A percentile compares a stretch with the other conserved stretches of the same genome.
Conservation (phyloP, 2,888 invertebrate species). For the Nowickia ferox region DNA sequence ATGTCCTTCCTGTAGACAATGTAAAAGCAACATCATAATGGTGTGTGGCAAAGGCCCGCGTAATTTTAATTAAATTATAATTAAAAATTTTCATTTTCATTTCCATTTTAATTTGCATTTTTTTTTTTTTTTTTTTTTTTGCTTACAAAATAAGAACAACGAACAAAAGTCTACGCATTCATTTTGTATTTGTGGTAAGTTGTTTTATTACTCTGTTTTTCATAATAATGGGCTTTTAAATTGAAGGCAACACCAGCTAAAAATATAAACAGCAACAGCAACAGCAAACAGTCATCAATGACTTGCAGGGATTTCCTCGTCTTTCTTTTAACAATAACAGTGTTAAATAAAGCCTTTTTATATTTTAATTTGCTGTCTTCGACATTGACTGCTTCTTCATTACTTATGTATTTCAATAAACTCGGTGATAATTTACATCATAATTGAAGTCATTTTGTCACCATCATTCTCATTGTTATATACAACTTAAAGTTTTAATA, state of each 20-base stretch:
- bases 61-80: conserved; percentile 71
- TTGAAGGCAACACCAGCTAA: neutral
- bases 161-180: conserved; percentile 36
- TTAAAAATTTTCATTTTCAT: conserved; percentile 60
- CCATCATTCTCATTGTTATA: conserved; percentile 60
- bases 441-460: conserved; percentile 67
- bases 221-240: conserved; percentile 22
- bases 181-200: conserved; percentile 55
- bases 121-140: no score
- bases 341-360: conserved; percentile 52
- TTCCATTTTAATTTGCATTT: conserved; percentile 4
- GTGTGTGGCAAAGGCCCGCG: conserved; percentile 44
- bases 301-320: conserved; percentile 2
- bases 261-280: neutral
- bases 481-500: conserved; percentile 14
- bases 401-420: conserved; percentile 47
- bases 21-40: conserved; percentile 14
- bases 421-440: conserved; percentile 55
- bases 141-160: conserved; percentile 5
- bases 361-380: conserved; percentile 34
- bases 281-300: neutral
- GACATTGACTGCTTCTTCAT: conserved; percentile 51
- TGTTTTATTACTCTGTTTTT: neutral
- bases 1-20: conserved; percentile 1
- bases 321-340: conserved; percentile 13